phyloP scores from a whole-genome alignment of 2,888 invertebrate genomes.

The Dioctria linearis region DNA sequence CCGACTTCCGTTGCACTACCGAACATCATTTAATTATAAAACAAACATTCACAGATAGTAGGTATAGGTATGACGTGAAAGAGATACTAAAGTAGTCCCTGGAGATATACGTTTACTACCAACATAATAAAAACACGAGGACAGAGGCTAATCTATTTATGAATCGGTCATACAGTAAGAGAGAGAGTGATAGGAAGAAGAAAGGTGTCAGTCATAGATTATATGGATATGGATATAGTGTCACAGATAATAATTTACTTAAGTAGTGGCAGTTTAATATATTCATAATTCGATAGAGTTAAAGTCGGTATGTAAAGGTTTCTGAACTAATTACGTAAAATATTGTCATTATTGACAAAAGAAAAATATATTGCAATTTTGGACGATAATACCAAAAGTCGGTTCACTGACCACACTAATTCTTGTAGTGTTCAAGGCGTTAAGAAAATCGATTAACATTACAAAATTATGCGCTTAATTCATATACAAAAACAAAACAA shows the following conservation, averaged over 20 bases:
- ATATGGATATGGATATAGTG: not conserved
- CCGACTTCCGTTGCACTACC: not conserved
- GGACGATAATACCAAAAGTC: not conserved
- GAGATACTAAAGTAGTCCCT: not conserved
- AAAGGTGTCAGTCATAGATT: slow-evolving; percentile 8
- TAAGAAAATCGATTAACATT: slow-evolving; percentile 47
- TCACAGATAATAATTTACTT: slow-evolving; percentile 6
- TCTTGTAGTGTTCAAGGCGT: not conserved
- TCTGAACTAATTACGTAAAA: no score
- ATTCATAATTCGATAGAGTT: not conserved
- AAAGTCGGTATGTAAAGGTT: no score
- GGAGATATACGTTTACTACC: not conserved
- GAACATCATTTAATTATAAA: not conserved
- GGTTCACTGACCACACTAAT: not conserved
- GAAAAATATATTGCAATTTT: no score
- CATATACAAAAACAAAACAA: not conserved
- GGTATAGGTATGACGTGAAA: not conserved
- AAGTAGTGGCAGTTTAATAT: slow-evolving; percentile 17
- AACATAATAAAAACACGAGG: not conserved
- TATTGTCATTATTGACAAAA: no score
- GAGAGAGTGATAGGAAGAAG: not conserved
- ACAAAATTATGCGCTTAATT: not conserved
- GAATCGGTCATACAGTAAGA: no score
- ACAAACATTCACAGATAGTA: not conserved
- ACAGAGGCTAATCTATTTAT: not conserved